phyloP scores from a whole-genome alignment of 2,797 vertebrate genomes.

The Notolabrus celidotus region DNA sequence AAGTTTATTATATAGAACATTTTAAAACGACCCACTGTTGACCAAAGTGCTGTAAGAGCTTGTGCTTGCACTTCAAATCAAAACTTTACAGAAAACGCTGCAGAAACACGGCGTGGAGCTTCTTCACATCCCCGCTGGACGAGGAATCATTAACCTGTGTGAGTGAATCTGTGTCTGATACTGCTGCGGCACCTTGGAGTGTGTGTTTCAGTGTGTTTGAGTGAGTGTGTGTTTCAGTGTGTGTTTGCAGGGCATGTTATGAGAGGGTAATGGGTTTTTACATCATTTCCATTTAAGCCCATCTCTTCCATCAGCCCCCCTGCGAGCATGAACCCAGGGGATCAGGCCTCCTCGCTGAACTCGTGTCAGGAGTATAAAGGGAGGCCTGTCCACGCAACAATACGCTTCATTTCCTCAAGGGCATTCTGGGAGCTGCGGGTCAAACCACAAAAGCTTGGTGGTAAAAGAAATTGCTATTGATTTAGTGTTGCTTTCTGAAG shows the following conservation, averaged over 20 bases:
- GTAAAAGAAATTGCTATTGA: conserved; percentile 63
- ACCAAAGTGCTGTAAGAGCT: too few relatives aligned
- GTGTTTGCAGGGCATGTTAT: conserved; percentile 4
- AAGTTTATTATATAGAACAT: too few relatives aligned
- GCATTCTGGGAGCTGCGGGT: conserved; percentile 35
- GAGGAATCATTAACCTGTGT: not conserved
- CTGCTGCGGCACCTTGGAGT: not conserved
- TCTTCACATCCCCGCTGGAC: not conserved
- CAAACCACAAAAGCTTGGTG: conserved; percentile 21
- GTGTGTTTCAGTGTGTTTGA: not conserved
- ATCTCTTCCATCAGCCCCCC: not conserved
- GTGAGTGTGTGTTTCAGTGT: not conserved
- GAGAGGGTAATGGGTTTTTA: conserved; percentile 38
- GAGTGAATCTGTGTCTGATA: not conserved
- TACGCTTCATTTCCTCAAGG: conserved; percentile 35
- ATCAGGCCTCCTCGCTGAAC: conserved; percentile 21
- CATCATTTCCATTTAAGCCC: conserved; percentile 56
- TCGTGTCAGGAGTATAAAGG: conserved; percentile 31
- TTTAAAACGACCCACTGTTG: too few relatives aligned
- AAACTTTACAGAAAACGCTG: not conserved
- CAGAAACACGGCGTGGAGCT: not conserved
- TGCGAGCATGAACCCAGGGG: not conserved
- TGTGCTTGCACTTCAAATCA: not conserved
- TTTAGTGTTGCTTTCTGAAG: conserved; percentile 24
- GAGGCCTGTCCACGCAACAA: conserved; percentile 30